Percentiles rank a stretch among this genome's conserved stretches.
These are phyloP conservation scores for Gnatocerus cornutus DNA, from an alignment of 2,888 invertebrate species.

Conservation along the genomic window DNA sequence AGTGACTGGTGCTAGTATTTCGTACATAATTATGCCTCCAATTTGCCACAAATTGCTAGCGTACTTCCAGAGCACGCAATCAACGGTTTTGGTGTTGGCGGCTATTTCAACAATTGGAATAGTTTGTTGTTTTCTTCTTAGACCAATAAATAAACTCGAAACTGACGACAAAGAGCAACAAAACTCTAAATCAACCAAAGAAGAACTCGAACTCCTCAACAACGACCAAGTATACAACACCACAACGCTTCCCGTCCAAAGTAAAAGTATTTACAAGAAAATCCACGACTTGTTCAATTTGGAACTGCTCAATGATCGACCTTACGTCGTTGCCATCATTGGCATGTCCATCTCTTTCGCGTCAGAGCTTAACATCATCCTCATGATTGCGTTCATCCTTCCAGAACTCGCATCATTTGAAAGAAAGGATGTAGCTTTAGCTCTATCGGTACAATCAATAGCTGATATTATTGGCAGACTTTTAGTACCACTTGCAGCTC, in stretches of 20 bases:
- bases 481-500: conserved; percentile 66
- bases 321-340: conserved; percentile 63
- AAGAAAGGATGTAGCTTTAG: conserved; percentile 65
- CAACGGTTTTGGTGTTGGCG: conserved; percentile 72
- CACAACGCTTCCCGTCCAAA: conserved; percentile 60
- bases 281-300: conserved; percentile 64
- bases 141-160: conserved; percentile 66
- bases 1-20: conserved; percentile 71
- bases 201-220: conserved; percentile 45
- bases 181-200: conserved; percentile 36
- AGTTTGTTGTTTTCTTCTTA: conserved; percentile 71
- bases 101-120: conserved; percentile 71
- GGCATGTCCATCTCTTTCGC: conserved; percentile 71
- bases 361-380: conserved; percentile 71
- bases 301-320: conserved; percentile 64
- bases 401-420: conserved; percentile 66
- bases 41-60: conserved; percentile 69
- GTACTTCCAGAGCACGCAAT: conserved; percentile 67
- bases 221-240: conserved; percentile 58
- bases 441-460: conserved; percentile 68
- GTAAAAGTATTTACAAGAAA: conserved; percentile 54
- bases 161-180: conserved; percentile 31
- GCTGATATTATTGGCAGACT: conserved; percentile 69
- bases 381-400: conserved; percentile 71
- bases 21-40: conserved; percentile 72